These are phyloP conservation scores for Mesorhabditis sp. DNA, from an alignment of 2,888 invertebrate genomes.

Conservation along the genomic window DNA sequence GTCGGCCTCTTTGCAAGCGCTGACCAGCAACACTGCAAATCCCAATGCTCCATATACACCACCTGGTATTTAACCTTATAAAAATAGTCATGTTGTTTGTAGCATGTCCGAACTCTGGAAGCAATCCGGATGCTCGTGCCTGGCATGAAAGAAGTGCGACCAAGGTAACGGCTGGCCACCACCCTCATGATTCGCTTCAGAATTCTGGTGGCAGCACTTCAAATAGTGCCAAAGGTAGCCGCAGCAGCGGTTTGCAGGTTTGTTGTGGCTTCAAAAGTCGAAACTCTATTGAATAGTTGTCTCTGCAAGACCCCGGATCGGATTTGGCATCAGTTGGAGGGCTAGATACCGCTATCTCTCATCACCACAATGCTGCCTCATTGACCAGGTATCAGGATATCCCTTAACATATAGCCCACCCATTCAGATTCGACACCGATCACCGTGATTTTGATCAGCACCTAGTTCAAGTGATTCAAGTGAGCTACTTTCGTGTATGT, in stretches of 20 bases:
- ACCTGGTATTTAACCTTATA: neutral
- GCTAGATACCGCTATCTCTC: constrained; percentile 56
- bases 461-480: constrained; percentile 48
- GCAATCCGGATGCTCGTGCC: neutral
- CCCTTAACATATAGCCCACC: too few species aligned
- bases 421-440: constrained; percentile 52
- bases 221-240: constrained; percentile 52
- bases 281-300: constrained; percentile 8
- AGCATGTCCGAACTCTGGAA: neutral
- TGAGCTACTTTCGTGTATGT: constrained; percentile 9
- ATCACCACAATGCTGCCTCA: constrained; percentile 56
- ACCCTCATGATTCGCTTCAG: neutral
- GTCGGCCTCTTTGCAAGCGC: constrained; percentile 52
- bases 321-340: constrained; percentile 54
- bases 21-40: constrained; percentile 35
- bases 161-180: neutral
- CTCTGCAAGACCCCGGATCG: constrained; percentile 47
- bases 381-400: constrained; percentile 34
- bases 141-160: neutral
- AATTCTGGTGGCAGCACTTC: constrained; percentile 43
- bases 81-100: neutral
- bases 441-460: constrained; percentile 55
- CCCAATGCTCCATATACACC: neutral
- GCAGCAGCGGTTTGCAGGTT: constrained; percentile 52
- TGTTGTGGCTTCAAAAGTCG: too few species aligned